These are phyloP conservation scores for Scelioninae gen. 2 DNA, from an alignment of 2,888 invertebrate species.

Conservation along the genomic window DNA sequence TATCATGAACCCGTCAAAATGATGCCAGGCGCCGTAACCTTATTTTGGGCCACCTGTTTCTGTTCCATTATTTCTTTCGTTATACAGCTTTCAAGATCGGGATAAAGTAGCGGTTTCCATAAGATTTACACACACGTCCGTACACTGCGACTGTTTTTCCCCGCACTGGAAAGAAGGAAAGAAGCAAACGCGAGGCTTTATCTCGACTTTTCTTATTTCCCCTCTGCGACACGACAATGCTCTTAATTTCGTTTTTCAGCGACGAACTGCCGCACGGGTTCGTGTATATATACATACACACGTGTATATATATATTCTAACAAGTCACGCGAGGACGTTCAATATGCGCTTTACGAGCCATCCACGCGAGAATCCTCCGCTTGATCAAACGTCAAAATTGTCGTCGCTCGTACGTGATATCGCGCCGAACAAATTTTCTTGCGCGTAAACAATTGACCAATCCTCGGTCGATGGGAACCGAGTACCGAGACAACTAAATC, in stretches of 20 bases:
- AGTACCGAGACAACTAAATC: background rate
- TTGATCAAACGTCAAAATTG: constrained; percentile 63
- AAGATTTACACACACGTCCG: constrained; percentile 59
- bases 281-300: no score
- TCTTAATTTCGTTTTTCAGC: constrained; percentile 71
- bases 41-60: constrained; percentile 13
- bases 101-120: constrained; percentile 58
- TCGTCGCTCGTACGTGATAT: constrained; percentile 44
- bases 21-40: constrained; percentile 12
- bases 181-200: constrained; percentile 60
- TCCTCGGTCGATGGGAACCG: background rate
- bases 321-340: constrained; percentile 55
- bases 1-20: constrained; percentile 3
- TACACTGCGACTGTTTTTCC: constrained; percentile 51
- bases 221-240: constrained; percentile 71
- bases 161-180: constrained; percentile 36
- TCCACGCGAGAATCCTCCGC: constrained; percentile 59
- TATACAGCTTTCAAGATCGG: constrained; percentile 55
- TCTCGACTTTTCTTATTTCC: constrained; percentile 72
- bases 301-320: constrained; percentile 49
- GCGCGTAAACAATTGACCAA: constrained; percentile 42
- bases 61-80: constrained; percentile 35
- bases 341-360: constrained; percentile 53
- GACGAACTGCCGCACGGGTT: constrained; percentile 39
- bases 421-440: constrained; percentile 33